A percentile compares a stretch with the other conserved stretches of the same genome.
These are phyloP conservation scores for Pampusana beccarii DNA, from an alignment of 2,113 vertebrate species.

Conservation along the genomic window DNA sequence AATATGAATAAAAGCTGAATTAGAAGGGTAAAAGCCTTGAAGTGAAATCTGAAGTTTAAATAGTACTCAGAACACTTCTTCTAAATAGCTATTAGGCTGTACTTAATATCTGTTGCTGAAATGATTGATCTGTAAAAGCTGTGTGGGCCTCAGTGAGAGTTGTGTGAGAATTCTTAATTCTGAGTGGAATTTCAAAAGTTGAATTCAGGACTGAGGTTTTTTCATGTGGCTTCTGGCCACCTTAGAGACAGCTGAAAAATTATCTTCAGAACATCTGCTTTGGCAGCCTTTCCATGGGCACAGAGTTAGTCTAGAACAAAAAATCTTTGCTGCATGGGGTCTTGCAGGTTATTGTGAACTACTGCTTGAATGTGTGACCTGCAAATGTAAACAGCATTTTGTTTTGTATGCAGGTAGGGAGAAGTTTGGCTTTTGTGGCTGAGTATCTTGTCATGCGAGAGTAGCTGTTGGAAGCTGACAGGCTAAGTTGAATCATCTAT, in stretches of 20 bases:
- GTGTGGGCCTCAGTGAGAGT: background rate
- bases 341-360: background rate
- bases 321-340: background rate
- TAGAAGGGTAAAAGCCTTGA: background rate
- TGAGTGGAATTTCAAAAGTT: background rate
- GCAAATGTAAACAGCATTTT: background rate
- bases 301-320: background rate
- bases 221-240: background rate
- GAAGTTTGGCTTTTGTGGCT: background rate
- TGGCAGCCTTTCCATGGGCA: background rate
- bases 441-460: background rate
- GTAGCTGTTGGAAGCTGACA: background rate
- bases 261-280: fast-evolving
- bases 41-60: background rate
- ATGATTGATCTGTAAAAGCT: background rate
- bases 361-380: background rate
- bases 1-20: background rate
- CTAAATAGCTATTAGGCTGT: background rate
- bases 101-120: background rate
- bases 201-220: background rate
- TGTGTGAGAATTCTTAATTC: background rate
- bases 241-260: background rate
- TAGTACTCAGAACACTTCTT: background rate
- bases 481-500: fast-evolving
- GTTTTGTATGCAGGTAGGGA: background rate